These are phyloP conservation scores for Paramisgurnus dabryanus DNA, from an alignment of 2,113 vertebrate species.

Conservation along the genomic window DNA sequence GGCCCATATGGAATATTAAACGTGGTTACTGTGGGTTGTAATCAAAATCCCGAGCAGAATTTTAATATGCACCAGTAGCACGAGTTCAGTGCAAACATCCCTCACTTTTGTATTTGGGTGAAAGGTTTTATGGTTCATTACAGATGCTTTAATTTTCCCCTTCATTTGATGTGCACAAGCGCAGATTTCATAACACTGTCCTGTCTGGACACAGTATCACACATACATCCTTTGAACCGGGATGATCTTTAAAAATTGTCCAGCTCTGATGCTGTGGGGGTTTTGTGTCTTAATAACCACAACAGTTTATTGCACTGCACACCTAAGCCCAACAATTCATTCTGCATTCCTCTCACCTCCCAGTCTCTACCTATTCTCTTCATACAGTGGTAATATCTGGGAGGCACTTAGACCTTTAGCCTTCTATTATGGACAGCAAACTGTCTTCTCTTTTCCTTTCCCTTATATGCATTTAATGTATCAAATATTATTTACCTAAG, in stretches of 20 bases:
- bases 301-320: neutral
- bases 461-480: too few relatives aligned
- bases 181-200: conserved; percentile 11
- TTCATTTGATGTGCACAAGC: conserved; percentile 41
- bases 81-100: conserved; percentile 1
- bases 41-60: conserved; percentile 43
- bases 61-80: conserved; percentile 28
- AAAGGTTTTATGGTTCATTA: conserved; percentile 30
- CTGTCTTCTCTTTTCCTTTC: neutral
- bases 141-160: conserved; percentile 30
- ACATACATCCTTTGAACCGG: neutral
- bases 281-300: neutral
- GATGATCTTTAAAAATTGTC: conserved; percentile 13
- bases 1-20: conserved; percentile 42
- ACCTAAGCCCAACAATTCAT: neutral
- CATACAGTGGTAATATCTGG: neutral
- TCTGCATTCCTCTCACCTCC: neutral
- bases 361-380: neutral
- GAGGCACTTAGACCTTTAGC: neutral
- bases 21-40: conserved; percentile 25
- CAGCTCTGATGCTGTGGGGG: too few relatives aligned
- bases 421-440: neutral
- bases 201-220: neutral
- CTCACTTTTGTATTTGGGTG: conserved; percentile 10
- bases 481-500: neutral